A percentile compares a stretch with the other conserved stretches of the same genome.
These are phyloP conservation scores for Crocuta crocuta DNA, from an alignment of 2,113 vertebrate species.

Conservation along the genomic window DNA sequence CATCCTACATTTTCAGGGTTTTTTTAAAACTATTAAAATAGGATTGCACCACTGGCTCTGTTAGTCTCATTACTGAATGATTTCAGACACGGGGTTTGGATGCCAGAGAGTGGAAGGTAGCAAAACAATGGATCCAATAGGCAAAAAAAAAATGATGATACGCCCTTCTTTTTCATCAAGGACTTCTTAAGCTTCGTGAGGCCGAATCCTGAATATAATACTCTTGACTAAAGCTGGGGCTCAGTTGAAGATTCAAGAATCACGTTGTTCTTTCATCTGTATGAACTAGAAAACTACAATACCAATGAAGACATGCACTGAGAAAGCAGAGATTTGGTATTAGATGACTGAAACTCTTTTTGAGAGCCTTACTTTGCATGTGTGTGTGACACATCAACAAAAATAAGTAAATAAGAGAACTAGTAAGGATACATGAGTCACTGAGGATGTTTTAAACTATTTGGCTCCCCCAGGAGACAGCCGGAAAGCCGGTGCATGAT, in stretches of 20 bases:
- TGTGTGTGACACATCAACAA: neutral
- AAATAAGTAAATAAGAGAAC: constrained; percentile 52
- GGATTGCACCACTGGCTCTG: neutral
- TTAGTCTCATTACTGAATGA: neutral
- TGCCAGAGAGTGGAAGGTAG: neutral
- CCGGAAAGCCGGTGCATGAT: constrained; percentile 37
- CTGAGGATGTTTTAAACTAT: constrained; percentile 61
- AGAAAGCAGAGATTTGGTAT: neutral
- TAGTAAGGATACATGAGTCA: constrained; percentile 65
- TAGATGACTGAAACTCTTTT: neutral
- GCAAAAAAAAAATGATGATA: neutral
- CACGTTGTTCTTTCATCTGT: neutral
- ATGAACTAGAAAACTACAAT: constrained; percentile 27
- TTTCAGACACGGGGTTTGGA: neutral
- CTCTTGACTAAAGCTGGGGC: neutral
- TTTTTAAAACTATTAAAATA: constrained; percentile 8
- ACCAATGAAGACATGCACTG: neutral
- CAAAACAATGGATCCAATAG: neutral
- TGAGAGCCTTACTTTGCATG: neutral
- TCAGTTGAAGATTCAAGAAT: constrained; percentile 36
- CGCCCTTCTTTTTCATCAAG: neutral
- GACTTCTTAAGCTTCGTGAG: neutral
- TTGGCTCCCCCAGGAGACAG: constrained; percentile 29
- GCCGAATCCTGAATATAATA: neutral
- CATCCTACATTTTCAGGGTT: neutral